Base-by-base conservation (phyloP, 2,888 invertebrate genomes). In the Cosmia trapezina region DNA sequence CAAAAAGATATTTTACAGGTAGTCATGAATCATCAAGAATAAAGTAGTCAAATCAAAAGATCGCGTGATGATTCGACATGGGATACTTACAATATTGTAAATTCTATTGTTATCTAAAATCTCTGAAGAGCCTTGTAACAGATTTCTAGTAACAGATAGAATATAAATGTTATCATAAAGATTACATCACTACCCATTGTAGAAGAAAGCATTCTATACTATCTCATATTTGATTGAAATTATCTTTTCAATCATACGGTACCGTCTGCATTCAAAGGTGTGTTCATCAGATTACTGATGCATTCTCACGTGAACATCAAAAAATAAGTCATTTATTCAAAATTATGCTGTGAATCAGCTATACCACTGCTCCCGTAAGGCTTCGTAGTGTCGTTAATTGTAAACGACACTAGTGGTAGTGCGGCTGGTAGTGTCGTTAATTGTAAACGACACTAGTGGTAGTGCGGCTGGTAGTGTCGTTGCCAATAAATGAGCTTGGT, bases 51-150 rank as follows among this genome's bases (percentile, higher is more conserved):
- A 37, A 37, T 2, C 2, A 37, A 37, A 37, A 37, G 37, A 37
- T 73, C 51, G 37, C 43, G 51, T 59, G 28, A 14, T 33, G 14
- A 41, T 60, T 70, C 47, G 9, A 49, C 22, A 51, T 49, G 17
- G 22, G 41, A 7, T 8, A n/a, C 14, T 7, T 6, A 17, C 0
- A 17, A 41, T 28, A 28, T 28, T 28, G 28, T 43, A 49, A 59
- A 56, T 57, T n/a, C 7, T 47, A 77, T 66, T 57, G 54, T 65
- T 78, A 81, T 83, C 80, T 66, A 17, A 19, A 45, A 51, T 68
- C 57, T 63, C 22, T 51, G 14, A n/a, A 68, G 12, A 70, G 28
- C 81, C 81, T 83, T 83, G 81, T 83, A 83, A 80, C 73, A 80
- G 73, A 80, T 80, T 81, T 77, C 33, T 56, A 49, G 43, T 60